These are phyloP conservation scores for Vulpes vulpes DNA, from an alignment of 2,113 vertebrate species.

Conservation along the genomic window DNA sequence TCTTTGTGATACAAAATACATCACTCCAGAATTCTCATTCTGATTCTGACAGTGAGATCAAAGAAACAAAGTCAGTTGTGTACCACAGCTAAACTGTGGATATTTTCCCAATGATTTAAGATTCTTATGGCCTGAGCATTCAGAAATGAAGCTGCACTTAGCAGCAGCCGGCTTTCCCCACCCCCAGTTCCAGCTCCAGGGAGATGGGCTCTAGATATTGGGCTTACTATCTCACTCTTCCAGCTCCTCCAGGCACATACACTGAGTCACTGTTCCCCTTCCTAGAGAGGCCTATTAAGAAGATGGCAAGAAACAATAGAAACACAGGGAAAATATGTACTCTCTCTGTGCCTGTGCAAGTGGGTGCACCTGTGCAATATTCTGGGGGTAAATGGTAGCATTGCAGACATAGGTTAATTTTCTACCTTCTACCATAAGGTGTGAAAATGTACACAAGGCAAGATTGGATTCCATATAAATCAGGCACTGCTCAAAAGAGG, in stretches of 20 bases:
- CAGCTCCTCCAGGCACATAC: background rate
- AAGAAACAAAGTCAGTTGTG: constrained; percentile 25
- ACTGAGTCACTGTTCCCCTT: constrained; percentile 47
- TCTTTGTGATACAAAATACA: background rate
- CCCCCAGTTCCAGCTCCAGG: background rate
- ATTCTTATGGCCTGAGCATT: constrained; percentile 37
- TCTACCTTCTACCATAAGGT: constrained; percentile 27
- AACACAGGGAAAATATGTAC: background rate
- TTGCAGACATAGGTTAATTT: background rate
- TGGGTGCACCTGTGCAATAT: background rate
- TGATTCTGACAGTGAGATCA: background rate
- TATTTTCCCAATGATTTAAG: constrained; percentile 17
- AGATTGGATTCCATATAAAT: constrained; percentile 8
- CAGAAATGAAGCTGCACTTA: constrained; percentile 75
- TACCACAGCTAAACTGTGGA: constrained; percentile 54
- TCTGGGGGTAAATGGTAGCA: background rate
- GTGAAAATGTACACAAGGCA: constrained; percentile 52
- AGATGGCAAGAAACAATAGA: constrained; percentile 17
- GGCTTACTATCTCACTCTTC: background rate
- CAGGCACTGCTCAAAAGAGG: constrained; percentile 10
- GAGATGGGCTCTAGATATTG: constrained; percentile 29
- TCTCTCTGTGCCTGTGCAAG: background rate
- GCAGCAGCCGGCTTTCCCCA: constrained; percentile 12
- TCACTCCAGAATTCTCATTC: background rate
- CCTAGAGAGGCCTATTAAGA: background rate